These are phyloP conservation scores for Hypocryptadius cinnamomeus DNA, from an alignment of 2,113 vertebrate species.

Conservation along the genomic window DNA sequence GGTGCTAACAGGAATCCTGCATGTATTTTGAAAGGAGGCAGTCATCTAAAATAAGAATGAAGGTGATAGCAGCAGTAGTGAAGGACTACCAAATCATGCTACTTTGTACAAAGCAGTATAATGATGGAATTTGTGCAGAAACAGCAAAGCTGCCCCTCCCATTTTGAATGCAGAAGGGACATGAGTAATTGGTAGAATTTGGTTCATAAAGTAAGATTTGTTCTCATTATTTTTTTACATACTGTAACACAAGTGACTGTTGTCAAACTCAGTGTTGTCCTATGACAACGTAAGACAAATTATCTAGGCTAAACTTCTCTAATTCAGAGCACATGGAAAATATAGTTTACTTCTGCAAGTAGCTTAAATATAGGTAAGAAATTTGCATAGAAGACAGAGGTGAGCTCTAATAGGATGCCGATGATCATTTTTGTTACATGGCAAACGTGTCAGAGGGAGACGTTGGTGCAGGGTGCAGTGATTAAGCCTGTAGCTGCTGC, in stretches of 20 bases:
- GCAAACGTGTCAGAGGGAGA: not conserved
- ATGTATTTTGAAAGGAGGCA: not conserved
- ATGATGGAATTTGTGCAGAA: not conserved
- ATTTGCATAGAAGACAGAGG: not conserved
- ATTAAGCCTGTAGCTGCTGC: not conserved
- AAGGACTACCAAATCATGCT: not conserved
- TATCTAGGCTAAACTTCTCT: not conserved
- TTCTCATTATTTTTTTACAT: not conserved
- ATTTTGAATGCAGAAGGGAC: not conserved
- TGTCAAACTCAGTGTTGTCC: not conserved
- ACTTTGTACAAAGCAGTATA: not conserved
- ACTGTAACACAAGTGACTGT: not conserved
- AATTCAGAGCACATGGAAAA: not conserved
- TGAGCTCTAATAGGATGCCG: not conserved
- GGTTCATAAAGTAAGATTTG: not conserved
- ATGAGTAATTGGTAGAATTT: not conserved
- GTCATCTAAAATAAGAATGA: not conserved
- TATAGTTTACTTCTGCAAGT: not conserved
- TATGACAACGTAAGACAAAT: not conserved
- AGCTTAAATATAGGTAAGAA: not conserved
- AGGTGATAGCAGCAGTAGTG: not conserved
- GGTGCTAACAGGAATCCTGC: not conserved
- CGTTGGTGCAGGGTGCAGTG: not conserved
- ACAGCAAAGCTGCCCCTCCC: not conserved
- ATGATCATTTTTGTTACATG: not conserved